Percentiles rank a stretch among this genome's conserved stretches.
Evolutionary conservation across 1,140 invertebrate species (phyloP).

Genomic region (Drosophila trapezifrons): DNA sequence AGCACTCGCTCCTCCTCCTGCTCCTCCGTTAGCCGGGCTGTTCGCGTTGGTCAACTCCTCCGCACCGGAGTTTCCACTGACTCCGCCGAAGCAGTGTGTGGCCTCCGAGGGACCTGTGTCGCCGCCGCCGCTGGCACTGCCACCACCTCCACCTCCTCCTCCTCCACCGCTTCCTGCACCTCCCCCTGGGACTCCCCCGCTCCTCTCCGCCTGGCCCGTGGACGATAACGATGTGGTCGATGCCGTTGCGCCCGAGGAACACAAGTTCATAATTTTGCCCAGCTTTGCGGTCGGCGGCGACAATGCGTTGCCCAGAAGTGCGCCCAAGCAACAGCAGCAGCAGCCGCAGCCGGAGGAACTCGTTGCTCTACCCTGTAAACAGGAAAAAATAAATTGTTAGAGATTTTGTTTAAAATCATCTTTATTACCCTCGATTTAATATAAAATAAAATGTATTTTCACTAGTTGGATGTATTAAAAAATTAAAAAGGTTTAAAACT

Average conservation of each 20-base stretch:
- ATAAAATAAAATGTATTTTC: no score
- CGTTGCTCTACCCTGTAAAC: constrained; percentile 62
- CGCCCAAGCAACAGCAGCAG: constrained; percentile 68
- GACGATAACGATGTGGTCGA: constrained; percentile 80
- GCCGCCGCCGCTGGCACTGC: constrained; percentile 30
- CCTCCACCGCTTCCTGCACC: constrained; percentile 32
- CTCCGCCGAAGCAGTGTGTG: constrained; percentile 29
- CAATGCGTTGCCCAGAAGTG: constrained; percentile 82
- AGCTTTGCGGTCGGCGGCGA: constrained; percentile 79
- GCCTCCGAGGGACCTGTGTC: constrained; percentile 28
- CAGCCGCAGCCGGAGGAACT: constrained; percentile 62
- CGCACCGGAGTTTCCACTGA: constrained; percentile 5
- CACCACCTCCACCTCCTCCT: constrained; percentile 38
- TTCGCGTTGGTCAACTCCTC: constrained; percentile 24
- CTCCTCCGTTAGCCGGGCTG: constrained; percentile 36
- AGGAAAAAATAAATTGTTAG: neutral
- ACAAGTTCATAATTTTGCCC: constrained; percentile 84
- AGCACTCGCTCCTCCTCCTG: constrained; percentile 21
- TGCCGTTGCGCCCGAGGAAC: constrained; percentile 81
- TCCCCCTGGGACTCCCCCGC: constrained; percentile 48
- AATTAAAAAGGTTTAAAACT: no score
- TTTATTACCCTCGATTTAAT: neutral
- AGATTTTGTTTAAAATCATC: neutral
- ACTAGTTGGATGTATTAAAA: no score
- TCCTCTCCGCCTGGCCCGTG: constrained; percentile 63